Base-by-base conservation (phyloP, 2,888 invertebrate genomes). In the Limnephilus marmoratus region DNA sequence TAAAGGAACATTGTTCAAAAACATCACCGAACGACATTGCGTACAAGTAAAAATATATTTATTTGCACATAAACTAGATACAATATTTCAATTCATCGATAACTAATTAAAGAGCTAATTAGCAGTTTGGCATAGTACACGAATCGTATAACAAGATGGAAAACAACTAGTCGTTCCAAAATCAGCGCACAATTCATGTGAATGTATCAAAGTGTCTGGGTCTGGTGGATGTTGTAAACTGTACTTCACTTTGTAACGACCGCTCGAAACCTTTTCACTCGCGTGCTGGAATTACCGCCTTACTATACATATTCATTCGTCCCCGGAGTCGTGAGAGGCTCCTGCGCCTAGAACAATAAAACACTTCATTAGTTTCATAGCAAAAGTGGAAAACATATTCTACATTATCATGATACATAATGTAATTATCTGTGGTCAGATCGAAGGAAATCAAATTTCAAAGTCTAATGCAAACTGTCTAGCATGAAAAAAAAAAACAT, bases 311-410 rank as follows among this genome's bases (percentile, higher is more conserved):
- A 98, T 95, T 98, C 98, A 95, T 97, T 97, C 95, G 97, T 97
- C 95, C 97, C 97, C 95, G 97, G 97, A 95, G 97, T 97, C 94
- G 97, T 98, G 95, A 98, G 97, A 94, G 98, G 98, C 96, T 98
- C 97, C 96, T 97, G 97, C 94, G 97, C 98, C 98, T 98, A 97
- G 24, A 97, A 97, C 95, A 94, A 94, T 95, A 95, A 95, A 95
- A 94, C 94, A 94, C 82, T 37, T 83, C 24, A 83, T 83, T 83
- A 37, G 18, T 83, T 83, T 83, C 82, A 34, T 31, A 34, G 24
- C 24, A 68, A 68, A 68, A n/a, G n/a, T n/a, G 18, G 68, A 68
- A 24, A 68, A 68, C 68, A 68, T 24, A 15, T 68, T 68, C 7
- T 24, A 1, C 24, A 68, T 68, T 68, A 68, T 68, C 24, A 68